phyloP scores from a whole-genome alignment of 2,797 vertebrate genomes.

The Typhlichthys subterraneus region DNA sequence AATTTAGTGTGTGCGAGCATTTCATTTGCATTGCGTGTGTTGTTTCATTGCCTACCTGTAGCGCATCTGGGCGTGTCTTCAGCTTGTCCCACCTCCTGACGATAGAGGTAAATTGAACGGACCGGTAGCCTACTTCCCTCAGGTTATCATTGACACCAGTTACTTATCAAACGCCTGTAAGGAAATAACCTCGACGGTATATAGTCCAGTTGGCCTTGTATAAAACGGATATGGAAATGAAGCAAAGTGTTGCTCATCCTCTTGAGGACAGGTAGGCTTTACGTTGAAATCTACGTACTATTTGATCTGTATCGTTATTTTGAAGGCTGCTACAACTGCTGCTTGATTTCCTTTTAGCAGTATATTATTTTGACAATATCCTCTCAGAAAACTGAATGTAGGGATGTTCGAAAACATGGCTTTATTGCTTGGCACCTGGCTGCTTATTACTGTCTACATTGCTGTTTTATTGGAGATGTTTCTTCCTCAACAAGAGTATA shows the following conservation, averaged over 20 bases:
- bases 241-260: conserved; percentile 36
- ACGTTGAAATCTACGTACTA: not conserved
- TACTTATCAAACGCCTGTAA: conserved; percentile 19
- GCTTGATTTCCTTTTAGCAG: no score
- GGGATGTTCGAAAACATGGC: no score
- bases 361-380: no score
- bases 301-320: conserved; percentile 1
- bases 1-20: not conserved
- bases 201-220: conserved; percentile 11
- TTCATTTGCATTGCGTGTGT: conserved; percentile 39
- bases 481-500: no score
- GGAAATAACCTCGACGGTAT: conserved; percentile 33
- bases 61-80: conserved; percentile 26
- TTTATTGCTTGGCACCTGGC: no score
- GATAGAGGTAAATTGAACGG: conserved; percentile 45
- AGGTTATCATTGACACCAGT: conserved; percentile 47
- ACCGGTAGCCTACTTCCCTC: conserved; percentile 17
- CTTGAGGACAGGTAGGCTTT: conserved; percentile 48
- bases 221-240: conserved; percentile 41
- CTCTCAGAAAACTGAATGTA: no score
- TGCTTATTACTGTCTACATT: no score
- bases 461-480: no score
- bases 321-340: no score
- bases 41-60: conserved; percentile 28
- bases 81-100: conserved; percentile 50